phyloP scores from a whole-genome alignment of 2,888 invertebrate genomes.

The Andrena praecox region DNA sequence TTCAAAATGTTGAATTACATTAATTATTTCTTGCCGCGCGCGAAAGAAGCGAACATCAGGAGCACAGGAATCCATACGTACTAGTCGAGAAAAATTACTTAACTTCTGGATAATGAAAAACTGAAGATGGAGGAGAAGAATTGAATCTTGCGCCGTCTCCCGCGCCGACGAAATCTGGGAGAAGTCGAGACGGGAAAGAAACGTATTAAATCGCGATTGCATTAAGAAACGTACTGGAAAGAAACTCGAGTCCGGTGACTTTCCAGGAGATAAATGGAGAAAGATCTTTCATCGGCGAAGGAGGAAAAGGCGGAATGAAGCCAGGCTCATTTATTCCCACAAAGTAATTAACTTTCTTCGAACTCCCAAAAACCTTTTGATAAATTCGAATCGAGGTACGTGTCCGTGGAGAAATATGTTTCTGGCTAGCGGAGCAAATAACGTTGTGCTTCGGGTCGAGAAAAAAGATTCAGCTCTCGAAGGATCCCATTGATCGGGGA shows the following conservation, averaged over 20 bases:
- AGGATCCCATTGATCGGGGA: too few species aligned
- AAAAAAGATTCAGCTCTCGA: not conserved
- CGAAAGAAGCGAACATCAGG: too few species aligned
- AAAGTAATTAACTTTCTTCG: slow-evolving; percentile 55
- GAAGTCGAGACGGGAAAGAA: not conserved
- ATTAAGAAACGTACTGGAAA: slow-evolving; percentile 25
- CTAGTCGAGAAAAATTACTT: too few species aligned
- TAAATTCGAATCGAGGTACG: slow-evolving; percentile 18
- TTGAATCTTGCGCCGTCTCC: not conserved
- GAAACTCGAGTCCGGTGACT: slow-evolving; percentile 15
- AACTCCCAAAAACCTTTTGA: slow-evolving; percentile 29
- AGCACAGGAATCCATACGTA: too few species aligned
- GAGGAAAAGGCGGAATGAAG: slow-evolving; percentile 26
- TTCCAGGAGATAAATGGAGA: slow-evolving; percentile 43
- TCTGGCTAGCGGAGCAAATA: not conserved
- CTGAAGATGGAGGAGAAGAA: not conserved
- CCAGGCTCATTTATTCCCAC: slow-evolving; percentile 35
- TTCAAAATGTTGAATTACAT: slow-evolving; percentile 28
- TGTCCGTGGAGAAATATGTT: slow-evolving; percentile 2
- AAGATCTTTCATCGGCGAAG: slow-evolving; percentile 29
- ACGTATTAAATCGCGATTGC: slow-evolving; percentile 46
- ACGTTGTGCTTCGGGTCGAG: not conserved
- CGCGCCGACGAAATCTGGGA: not conserved
- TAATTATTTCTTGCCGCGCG: slow-evolving; percentile 1
- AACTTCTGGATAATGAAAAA: not conserved